Conservation (phyloP, 2,888 invertebrate genomes). For the Laspeyria flexula region DNA sequence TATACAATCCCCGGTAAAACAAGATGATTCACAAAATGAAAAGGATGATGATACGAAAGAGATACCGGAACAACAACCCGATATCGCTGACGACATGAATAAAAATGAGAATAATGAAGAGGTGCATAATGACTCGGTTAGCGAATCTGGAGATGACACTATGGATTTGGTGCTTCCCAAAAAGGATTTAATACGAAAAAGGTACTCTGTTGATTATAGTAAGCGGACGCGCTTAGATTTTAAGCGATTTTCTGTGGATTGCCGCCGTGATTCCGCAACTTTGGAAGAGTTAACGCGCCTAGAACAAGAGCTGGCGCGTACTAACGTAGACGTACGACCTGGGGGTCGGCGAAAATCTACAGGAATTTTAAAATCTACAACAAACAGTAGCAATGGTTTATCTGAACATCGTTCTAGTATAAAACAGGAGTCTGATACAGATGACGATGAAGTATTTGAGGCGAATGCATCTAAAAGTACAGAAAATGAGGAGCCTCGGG, state of each 20-base stretch:
- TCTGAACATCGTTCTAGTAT: slow-evolving; percentile 57
- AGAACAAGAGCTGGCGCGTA: slow-evolving; percentile 74
- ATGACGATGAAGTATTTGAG: slow-evolving; percentile 88
- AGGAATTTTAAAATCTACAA: slow-evolving; percentile 77
- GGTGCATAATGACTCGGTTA: slow-evolving; percentile 49
- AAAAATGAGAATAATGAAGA: slow-evolving; percentile 48
- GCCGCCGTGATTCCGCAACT: slow-evolving; percentile 71
- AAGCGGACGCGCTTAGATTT: slow-evolving; percentile 72
- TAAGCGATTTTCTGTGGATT: slow-evolving; percentile 78
- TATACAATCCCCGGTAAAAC: slow-evolving; percentile 8
- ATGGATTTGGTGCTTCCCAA: slow-evolving; percentile 62
- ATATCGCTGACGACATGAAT: slow-evolving; percentile 22
- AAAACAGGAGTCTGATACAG: slow-evolving; percentile 63
- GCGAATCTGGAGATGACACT: slow-evolving; percentile 58
- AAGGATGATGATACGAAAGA: slow-evolving; percentile 11
- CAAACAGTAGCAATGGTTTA: slow-evolving; percentile 67
- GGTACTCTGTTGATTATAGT: slow-evolving; percentile 78
- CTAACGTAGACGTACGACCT: slow-evolving; percentile 73
- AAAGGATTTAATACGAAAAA: slow-evolving; percentile 67
- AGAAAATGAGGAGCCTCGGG: slow-evolving; percentile 83
- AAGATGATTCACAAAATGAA: slow-evolving; percentile 3
- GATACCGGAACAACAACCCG: neutral
- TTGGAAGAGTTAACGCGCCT: slow-evolving; percentile 72
- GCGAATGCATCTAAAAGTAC: slow-evolving; percentile 65
- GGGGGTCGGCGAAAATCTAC: slow-evolving; percentile 74